Conservation (phyloP, 2,888 invertebrate genomes). For the Sericinus montela region DNA sequence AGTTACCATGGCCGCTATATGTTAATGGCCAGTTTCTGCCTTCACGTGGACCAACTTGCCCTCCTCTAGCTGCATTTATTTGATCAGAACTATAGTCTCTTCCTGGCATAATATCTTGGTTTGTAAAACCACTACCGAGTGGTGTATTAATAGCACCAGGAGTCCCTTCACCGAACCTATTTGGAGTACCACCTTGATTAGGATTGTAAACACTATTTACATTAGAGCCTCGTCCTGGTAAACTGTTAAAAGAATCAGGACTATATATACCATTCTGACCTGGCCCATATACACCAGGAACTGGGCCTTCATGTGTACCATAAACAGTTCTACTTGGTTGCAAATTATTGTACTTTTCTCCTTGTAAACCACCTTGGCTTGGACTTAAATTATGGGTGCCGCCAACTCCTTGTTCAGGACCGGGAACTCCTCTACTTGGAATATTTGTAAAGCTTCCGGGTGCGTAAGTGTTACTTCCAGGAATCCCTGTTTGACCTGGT, state of each 20-base stretch:
- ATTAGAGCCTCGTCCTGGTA: not conserved
- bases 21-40: constrained; percentile 7
- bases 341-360: not conserved
- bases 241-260: not conserved
- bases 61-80: not conserved
- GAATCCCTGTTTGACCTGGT: constrained; percentile 7
- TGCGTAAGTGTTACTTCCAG: constrained; percentile 2
- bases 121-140: not conserved
- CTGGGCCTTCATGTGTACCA: not conserved
- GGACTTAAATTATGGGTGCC: not conserved
- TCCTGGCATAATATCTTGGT: constrained; percentile 3
- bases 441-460: constrained; percentile 7
- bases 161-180: not conserved
- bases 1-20: constrained; percentile 8
- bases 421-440: not conserved
- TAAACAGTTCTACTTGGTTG: constrained; percentile 1
- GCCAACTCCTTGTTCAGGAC: not conserved
- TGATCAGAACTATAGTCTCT: constrained; percentile 5
- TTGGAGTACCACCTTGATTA: not conserved
- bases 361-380: constrained; percentile 2
- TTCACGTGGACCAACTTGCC: not conserved
- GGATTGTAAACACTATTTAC: not conserved
- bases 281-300: constrained; percentile 2
- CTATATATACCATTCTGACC: not conserved
- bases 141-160: not conserved